phyloP scores from a whole-genome alignment of 2,888 invertebrate species.

The Anthophora plumipes region DNA sequence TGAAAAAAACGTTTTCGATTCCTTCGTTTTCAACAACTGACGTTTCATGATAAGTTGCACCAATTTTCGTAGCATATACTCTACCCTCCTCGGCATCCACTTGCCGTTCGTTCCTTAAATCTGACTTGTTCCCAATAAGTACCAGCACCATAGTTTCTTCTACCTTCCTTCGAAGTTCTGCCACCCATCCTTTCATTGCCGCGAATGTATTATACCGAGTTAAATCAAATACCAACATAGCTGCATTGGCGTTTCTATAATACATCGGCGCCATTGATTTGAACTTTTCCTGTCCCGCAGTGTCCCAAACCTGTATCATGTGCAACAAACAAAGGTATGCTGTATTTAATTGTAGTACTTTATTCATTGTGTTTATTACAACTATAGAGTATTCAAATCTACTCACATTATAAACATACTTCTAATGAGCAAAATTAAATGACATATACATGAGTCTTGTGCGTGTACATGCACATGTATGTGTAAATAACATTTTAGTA shows the following conservation, averaged over 20 bases:
- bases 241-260: conserved; percentile 96
- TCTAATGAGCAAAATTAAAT: too few relatives aligned
- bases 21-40: conserved; percentile 93
- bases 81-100: conserved; percentile 89
- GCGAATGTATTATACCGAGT: conserved; percentile 90
- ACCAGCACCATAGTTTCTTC: conserved; percentile 92
- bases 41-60: conserved; percentile 93
- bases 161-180: conserved; percentile 91
- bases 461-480: too few relatives aligned
- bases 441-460: too few relatives aligned
- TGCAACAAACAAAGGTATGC: conserved; percentile 53
- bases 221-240: conserved; percentile 94
- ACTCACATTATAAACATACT: too few relatives aligned
- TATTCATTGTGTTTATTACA: background rate
- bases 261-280: conserved; percentile 98
- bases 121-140: conserved; percentile 94
- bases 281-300: conserved; percentile 95
- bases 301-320: conserved; percentile 92
- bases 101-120: conserved; percentile 88
- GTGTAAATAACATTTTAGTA: background rate
- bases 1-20: conserved; percentile 90
- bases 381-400: background rate
- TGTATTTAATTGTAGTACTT: background rate
- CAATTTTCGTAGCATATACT: conserved; percentile 91
- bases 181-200: conserved; percentile 94